Evolutionary conservation across 1,140 invertebrate genomes (phyloP), one percentile per base, ranked within the genome.

Genomic region (Drosophila ficusphila): DNA sequence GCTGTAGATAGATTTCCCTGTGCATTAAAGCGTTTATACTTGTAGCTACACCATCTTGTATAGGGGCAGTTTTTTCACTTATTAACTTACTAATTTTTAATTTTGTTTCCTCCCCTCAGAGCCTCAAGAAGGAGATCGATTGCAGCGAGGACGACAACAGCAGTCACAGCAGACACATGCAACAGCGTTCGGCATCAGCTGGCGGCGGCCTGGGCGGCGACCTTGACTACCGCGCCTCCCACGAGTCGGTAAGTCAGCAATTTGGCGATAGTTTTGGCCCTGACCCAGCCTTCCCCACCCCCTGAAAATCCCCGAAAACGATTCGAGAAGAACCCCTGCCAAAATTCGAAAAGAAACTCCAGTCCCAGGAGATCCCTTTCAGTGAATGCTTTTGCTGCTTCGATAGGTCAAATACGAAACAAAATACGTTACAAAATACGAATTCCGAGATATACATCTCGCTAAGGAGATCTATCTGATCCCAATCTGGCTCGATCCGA

Each of bases 121-220:
- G 96, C 36, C 92, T 97, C 79, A 97, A 97, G 91, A 97, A 97
- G 93, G 96, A 97, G 94, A 94, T 96, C 74, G 96, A 97, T 89
- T 97, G 96, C 91, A 93, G 94, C 81, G 93, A 93, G 74, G 93
- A 94, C 73, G 96, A 96, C 79, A 96, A 96, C 60, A 95, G 89
- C 73, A 90, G 81, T 65, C 82, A 86, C 78, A 90, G 89, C 48
- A 85, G 89, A 76, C 89, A 90, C 77, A 89, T 90, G 85, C 89
- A 89, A 85, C 89, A 76, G 60, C 89, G 81, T 76, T 86, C 95
- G 88, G 95, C 94, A 90, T 93, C 93, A 76, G 90, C 85, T 79
- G 95, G 94, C 81, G 95, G 96, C 92, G 94, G 95, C 92, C 95
- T 95, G 74, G 94, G 94, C 62, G 96, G 96, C 74, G 95, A 95